Evolutionary conservation across 1,140 invertebrate species (phyloP), one percentile per base, ranked within the genome.

Genomic region (Drosophila lacertosa): DNA sequence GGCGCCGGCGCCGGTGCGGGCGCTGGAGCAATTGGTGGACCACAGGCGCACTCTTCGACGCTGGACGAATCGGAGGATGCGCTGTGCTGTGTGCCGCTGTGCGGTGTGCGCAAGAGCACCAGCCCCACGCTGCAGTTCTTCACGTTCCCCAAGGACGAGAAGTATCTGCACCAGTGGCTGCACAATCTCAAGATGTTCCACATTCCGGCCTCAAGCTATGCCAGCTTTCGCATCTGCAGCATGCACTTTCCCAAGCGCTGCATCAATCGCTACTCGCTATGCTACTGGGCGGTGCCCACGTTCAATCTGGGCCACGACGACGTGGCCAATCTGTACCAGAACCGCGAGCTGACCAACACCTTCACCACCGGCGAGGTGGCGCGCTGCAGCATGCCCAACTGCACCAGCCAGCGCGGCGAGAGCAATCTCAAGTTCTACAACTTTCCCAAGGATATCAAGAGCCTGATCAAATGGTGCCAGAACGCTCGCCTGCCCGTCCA

Each of bases 201-300:
- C 39, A 69, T 89, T 33, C 75, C 79, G 26, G 76, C 76, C 7
- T 66, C 75, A 1, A 88, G 78, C 42, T 90, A 89, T 67, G 29
- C 58, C 3, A 76, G 33, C 22, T 90, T 74, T 63, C 78, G 89
- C 4, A 90, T 90, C 37, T 90, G 89, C 44, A 90, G 89, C 55
- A 84, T 90, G 75, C 89, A 90, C 64, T 90, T 90, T 20, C 89
- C 89, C 2, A 90, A 90, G 50, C 89, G 89, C 20, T 90, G 89
- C 37, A 90, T 90, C 5, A 90, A 90, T 67, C 81, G 81, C 1
- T 90, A 90, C 42, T 90, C 89, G 0, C 32, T 90, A 29, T 90
- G 89, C 68, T 90, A 90, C 57, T 90, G 89, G 89, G 89, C 89
- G 2, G 89, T 90, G 63, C 89, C 89, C 4, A 90, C 89, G 1